A percentile compares a stretch with the other conserved stretches of the same genome.
Evolutionary conservation across 2,113 vertebrate species (phyloP).

Genomic region (Todiramphus chloris): DNA sequence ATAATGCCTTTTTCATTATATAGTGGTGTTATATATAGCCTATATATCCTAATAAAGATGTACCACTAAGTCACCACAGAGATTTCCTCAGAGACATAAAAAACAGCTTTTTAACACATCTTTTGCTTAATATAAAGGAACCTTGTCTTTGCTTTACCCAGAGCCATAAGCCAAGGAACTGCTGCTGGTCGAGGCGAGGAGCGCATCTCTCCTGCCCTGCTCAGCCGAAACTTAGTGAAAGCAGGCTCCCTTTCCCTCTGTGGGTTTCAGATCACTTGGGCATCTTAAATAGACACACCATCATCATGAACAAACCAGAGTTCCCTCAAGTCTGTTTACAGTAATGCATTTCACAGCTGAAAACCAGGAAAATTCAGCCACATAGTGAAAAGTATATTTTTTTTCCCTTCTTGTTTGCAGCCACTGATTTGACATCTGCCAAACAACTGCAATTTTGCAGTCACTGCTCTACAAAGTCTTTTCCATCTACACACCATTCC

Average conservation of each 20-base stretch:
- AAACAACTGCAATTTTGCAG: not conserved
- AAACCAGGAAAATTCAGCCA: not conserved
- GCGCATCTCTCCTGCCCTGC: not conserved
- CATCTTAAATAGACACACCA: not conserved
- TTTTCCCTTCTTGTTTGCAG: not conserved
- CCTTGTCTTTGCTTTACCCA: not conserved
- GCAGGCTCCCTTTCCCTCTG: not conserved
- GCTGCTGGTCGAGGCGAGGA: not conserved
- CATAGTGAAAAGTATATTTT: not conserved
- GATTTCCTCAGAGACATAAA: not conserved
- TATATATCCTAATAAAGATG: not conserved
- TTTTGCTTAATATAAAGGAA: not conserved
- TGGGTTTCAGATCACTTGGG: not conserved
- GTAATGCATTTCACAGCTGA: not conserved
- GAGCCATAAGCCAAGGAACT: not conserved
- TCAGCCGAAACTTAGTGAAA: not conserved
- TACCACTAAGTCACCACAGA: not conserved
- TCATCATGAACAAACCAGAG: not conserved
- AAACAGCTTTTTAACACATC: not conserved
- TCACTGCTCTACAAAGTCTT: not conserved
- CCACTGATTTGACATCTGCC: not conserved
- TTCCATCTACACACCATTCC: not conserved
- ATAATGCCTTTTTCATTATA: not conserved
- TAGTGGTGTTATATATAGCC: not conserved
- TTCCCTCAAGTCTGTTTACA: not conserved